Evolutionary conservation across 1,140 invertebrate species (phyloP).

Genomic region (Anoplolepis gracilipes): DNA sequence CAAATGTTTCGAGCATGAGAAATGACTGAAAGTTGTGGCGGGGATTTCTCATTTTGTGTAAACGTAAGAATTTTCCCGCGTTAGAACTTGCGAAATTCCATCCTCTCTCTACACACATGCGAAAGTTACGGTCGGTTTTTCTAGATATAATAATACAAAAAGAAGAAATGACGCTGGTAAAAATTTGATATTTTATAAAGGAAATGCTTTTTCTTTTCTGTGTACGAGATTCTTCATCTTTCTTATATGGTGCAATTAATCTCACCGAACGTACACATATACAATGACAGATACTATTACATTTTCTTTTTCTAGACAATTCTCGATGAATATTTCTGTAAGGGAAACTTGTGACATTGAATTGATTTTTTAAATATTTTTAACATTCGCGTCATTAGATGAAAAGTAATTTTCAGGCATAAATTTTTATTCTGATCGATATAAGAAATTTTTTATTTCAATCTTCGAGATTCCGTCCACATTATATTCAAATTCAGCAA

Average conservation of each 20-base stretch:
- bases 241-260: constrained; percentile 17
- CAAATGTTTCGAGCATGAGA: constrained; percentile 64
- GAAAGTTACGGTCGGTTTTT: constrained; percentile 43
- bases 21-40: constrained; percentile 50
- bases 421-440: neutral
- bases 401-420: neutral
- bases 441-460: too few species aligned
- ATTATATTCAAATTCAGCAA: too few species aligned
- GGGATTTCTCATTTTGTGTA: constrained; percentile 69
- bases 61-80: constrained; percentile 34
- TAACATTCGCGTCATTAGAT: neutral
- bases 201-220: neutral
- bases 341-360: neutral
- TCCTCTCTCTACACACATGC: neutral
- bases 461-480: too few species aligned
- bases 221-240: neutral
- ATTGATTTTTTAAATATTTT: neutral
- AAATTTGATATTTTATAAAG: constrained; percentile 39
- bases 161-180: constrained; percentile 10
- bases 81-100: constrained; percentile 40
- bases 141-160: neutral
- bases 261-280: neutral
- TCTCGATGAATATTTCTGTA: neutral
- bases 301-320: neutral
- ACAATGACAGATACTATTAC: neutral